Conservation (phyloP, 2,888 invertebrate genomes). For the Caenorhabditis sp. region DNA sequence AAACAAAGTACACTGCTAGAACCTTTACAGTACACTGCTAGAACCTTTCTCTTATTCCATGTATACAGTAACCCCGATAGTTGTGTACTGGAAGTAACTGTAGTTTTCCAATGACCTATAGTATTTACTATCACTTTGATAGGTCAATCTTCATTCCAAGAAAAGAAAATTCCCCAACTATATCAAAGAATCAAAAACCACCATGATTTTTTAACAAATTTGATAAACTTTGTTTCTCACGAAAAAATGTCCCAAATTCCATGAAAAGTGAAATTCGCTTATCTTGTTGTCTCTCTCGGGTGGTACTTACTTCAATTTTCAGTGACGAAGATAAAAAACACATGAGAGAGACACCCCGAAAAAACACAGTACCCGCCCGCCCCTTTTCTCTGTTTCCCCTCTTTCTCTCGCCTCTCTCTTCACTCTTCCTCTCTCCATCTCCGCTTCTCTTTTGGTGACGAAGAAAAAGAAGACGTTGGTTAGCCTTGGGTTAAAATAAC, state of each 20-base stretch:
- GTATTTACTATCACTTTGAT: too few species aligned
- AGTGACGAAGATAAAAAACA: neutral
- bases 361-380: conserved; percentile 24
- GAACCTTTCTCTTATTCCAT: too few species aligned
- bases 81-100: too few species aligned
- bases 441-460: neutral
- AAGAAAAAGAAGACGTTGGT: neutral
- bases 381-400: conserved; percentile 18
- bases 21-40: too few species aligned
- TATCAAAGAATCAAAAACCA: neutral
- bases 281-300: neutral
- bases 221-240: neutral
- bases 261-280: neutral
- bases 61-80: too few species aligned
- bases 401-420: conserved; percentile 1
- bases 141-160: too few species aligned
- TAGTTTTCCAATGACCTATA: too few species aligned
- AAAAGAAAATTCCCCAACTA: too few species aligned
- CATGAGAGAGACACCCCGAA: conserved; percentile 18
- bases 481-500: neutral
- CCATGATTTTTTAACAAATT: neutral
- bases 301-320: too few species aligned
- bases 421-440: conserved; percentile 6
- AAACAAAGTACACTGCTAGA: too few species aligned
- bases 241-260: neutral